Base-by-base conservation (phyloP, 1,140 invertebrate species). In the Meteorus sp. region DNA sequence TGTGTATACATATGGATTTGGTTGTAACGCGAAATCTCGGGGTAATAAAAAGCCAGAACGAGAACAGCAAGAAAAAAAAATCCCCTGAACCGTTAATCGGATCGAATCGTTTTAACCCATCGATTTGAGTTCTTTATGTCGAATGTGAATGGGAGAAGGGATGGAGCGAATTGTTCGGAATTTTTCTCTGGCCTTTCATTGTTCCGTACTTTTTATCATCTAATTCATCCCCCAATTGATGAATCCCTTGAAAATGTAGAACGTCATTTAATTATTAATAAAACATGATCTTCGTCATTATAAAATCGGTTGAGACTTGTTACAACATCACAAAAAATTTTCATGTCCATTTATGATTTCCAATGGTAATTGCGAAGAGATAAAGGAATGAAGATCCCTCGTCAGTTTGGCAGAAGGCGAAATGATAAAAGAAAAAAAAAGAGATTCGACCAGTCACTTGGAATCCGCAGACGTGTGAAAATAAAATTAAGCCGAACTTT, bases 401-500 rank as follows among this genome's bases (percentile, higher is more conserved):
- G 56, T 41, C 56, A 58, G 20, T 52, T 35, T 9, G 11, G 20
- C 13, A 4, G 44, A 45, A 15, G 39, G 56, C 31, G 17, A 55
- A 54, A 64, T 35, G 13, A 39, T 31, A 48, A 7, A 33, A 17
- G 29, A 17, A 9, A 31, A 13, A 43, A 37, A 19, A 22, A 22
- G 17, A 39, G 6, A 35, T 59, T 63, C 60, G 61, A 45, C 56
- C 51, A n/a, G 54, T 25, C 61, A 60, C 56, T 65, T 51, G 47
- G 53, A 58, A 60, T 61, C 67, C 70, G 68, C 64, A 77, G 69
- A 74, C 75, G 80, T 76, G 81, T 75, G 81, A 82, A 83, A 82
- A 82, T 81, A 81, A 81, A 82, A 82, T 82, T 82, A 83, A 79
- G 74, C 75, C 74, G 76, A 81, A 82, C 81, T 83, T 81, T 82